Evolutionary conservation across 2,113 vertebrate genomes (phyloP), one percentile per base, ranked within the genome.

Genomic region (Rhagologus leucostigma): DNA sequence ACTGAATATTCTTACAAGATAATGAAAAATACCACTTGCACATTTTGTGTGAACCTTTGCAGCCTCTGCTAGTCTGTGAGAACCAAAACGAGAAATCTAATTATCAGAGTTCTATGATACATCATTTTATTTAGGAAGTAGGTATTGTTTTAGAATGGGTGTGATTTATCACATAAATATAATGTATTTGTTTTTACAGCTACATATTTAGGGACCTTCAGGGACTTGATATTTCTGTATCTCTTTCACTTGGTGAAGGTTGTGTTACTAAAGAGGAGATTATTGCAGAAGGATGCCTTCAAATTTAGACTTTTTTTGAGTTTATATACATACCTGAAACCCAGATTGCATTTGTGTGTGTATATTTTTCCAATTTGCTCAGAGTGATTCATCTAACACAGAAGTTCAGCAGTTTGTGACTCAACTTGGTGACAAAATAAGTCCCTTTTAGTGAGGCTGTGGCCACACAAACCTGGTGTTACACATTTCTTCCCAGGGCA

Each of bases 401-500:
- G 27, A 76, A 64, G 41, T 56, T 85, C 57, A 65, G 49, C 16
- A 16, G 68, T 69, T 50, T 20, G 8, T 76, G 60, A 71, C n/a
- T 77, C 75, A 50, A 19, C 12, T 52, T 81, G 26, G 24, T 50
- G 37, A 39, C 21, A 41, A 92, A 76, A 6, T 39, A 29, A 76
- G 46, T 89, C 37, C 10, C 33, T 91, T 49, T 27, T 53, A 12
- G 20, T 35, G 63, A 17, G 16, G 21, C 53, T 47, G 15, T 76
- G 32, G 65, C 42, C 9, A 18, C 23, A 62, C n/a, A 83, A 81
- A 75, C 39, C 19, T 46, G 16, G 17, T 33, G 18, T 70, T 55
- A 17, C 21, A 10, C 7, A 9, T 88, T 88, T 87, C 65, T 88
- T 92, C 33, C 53, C 89, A 99, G 99, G 99, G 99, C 26, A 99